phyloP scores from a whole-genome alignment of 2,797 vertebrate species.

The Mormyrops boulengeri region DNA sequence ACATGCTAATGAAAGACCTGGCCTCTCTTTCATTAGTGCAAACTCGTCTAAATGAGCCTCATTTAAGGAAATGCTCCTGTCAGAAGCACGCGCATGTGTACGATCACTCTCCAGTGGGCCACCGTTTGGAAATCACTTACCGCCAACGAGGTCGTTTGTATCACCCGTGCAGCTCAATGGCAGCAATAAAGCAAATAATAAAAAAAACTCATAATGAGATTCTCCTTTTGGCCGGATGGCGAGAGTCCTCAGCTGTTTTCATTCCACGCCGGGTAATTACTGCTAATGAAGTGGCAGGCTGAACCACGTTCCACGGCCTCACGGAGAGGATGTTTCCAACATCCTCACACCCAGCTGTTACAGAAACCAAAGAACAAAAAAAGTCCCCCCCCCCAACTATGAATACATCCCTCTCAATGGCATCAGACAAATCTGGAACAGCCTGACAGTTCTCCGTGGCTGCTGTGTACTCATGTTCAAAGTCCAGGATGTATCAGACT shows the following conservation, averaged over 20 bases:
- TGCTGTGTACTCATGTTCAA: background rate
- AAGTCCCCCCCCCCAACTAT: background rate
- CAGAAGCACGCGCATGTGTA: background rate
- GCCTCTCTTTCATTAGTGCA: background rate
- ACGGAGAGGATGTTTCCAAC: background rate
- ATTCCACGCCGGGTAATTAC: background rate
- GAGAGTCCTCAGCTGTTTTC: background rate
- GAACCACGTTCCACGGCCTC: background rate
- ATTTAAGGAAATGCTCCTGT: background rate
- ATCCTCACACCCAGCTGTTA: background rate
- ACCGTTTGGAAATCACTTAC: background rate
- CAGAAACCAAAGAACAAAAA: background rate
- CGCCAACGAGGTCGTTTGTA: background rate
- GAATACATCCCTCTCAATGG: background rate
- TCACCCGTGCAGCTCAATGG: background rate
- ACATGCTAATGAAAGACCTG: background rate
- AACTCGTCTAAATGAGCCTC: background rate
- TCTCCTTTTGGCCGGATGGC: background rate
- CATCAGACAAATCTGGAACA: background rate
- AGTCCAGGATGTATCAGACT: background rate
- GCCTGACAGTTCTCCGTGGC: background rate
- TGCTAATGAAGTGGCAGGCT: background rate
- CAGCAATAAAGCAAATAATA: background rate
- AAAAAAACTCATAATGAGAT: background rate
- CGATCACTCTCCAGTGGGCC: background rate